A percentile compares a stretch with the other conserved stretches of the same genome.
phyloP scores from a whole-genome alignment of 2,888 invertebrate species.

The Brachypterus glaber region DNA sequence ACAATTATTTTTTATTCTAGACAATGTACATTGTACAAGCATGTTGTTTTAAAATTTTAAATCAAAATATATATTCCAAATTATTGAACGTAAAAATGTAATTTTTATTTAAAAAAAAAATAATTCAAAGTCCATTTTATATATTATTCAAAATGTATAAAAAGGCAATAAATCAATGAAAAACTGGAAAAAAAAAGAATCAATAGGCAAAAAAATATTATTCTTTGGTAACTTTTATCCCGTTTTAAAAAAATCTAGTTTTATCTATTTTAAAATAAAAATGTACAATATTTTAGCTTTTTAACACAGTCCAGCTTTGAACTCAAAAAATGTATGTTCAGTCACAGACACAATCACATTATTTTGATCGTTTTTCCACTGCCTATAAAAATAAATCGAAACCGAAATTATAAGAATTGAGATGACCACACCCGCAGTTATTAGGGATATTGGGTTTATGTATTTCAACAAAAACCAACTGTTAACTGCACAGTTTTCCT shows the following conservation, averaged over 20 bases:
- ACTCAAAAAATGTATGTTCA: constrained; percentile 40
- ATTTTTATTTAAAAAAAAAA: too few relatives aligned
- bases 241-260: constrained; percentile 5
- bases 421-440: constrained; percentile 29
- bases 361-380: constrained; percentile 35
- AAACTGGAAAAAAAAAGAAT: too few relatives aligned
- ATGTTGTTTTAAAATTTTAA: too few relatives aligned
- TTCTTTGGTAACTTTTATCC: too few relatives aligned
- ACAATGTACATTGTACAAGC: too few relatives aligned
- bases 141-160: constrained; percentile 6
- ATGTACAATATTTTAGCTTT: constrained; percentile 5
- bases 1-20: too few relatives aligned
- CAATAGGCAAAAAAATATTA: too few relatives aligned
- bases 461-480: constrained; percentile 57
- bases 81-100: too few relatives aligned
- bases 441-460: constrained; percentile 32
- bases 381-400: constrained; percentile 33
- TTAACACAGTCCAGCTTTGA: constrained; percentile 40
- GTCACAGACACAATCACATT: constrained; percentile 39
- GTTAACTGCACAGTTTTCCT: constrained; percentile 62
- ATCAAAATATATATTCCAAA: too few relatives aligned
- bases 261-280: constrained; percentile 6
- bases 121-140: too few relatives aligned
- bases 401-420: constrained; percentile 28
- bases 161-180: too few relatives aligned